These are phyloP conservation scores for Lithobates sylvaticus DNA, from an alignment of 2,797 vertebrate species.

Conservation along the genomic window DNA sequence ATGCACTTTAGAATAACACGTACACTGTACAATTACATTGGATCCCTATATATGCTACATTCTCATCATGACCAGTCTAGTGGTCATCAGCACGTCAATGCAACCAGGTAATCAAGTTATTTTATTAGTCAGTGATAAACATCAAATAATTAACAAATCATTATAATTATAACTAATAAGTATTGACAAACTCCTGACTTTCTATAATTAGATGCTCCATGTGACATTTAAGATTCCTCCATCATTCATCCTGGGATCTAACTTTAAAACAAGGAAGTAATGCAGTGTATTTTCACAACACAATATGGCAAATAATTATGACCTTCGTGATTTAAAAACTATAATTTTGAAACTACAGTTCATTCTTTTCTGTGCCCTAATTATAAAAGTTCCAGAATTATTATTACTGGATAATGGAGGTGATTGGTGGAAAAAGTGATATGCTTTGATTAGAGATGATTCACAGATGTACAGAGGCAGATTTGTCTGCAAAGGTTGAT, in stretches of 20 bases:
- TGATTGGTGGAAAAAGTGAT: not conserved
- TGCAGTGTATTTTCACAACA: not conserved
- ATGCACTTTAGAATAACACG: too few relatives aligned
- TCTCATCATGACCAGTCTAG: not conserved
- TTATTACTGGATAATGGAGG: not conserved
- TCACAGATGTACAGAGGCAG: too few relatives aligned
- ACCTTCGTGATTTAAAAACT: not conserved
- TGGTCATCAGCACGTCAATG: not conserved
- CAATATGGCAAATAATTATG: not conserved
- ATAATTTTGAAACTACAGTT: not conserved
- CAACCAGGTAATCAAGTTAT: not conserved
- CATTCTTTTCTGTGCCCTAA: not conserved
- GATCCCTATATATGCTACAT: too few relatives aligned
- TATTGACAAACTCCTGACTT: constrained; percentile 1
- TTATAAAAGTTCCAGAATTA: not conserved
- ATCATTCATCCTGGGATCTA: not conserved
- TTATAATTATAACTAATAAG: constrained; percentile 32
- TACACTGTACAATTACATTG: too few relatives aligned
- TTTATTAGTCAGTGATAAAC: not conserved
- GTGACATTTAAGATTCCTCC: not conserved
- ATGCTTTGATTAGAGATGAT: too few relatives aligned
- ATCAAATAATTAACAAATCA: not conserved
- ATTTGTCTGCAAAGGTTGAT: too few relatives aligned
- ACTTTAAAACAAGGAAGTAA: not conserved
- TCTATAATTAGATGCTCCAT: constrained; percentile 35